Percentiles rank a stretch among this genome's conserved stretches.
phyloP scores from a whole-genome alignment of 1,140 invertebrate species.

The Camponotus floridanus region DNA sequence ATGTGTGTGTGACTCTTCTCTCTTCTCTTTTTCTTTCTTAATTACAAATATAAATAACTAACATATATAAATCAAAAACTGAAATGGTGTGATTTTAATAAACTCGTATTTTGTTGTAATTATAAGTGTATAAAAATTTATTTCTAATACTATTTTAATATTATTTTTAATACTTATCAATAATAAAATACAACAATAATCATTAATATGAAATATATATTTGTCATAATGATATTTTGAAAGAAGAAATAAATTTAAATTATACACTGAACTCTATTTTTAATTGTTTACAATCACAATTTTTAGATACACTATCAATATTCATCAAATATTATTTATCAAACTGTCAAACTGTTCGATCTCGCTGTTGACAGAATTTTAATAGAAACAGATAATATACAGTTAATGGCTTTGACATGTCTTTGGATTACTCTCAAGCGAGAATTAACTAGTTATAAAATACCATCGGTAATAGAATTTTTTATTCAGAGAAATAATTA shows the following conservation, averaged over 20 bases:
- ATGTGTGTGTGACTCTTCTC: background rate
- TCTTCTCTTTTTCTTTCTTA: background rate
- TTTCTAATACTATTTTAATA: too few species aligned
- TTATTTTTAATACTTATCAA: background rate
- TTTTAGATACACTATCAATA: slow-evolving; percentile 67
- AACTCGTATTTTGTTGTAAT: too few species aligned
- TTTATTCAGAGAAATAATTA: background rate
- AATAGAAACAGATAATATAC: slow-evolving; percentile 44
- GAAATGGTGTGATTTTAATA: too few species aligned
- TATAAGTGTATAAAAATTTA: too few species aligned
- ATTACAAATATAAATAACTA: background rate
- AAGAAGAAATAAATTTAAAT: background rate
- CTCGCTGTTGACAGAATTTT: slow-evolving; percentile 61
- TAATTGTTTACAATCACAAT: background rate
- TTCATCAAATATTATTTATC: slow-evolving; percentile 71
- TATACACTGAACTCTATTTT: background rate
- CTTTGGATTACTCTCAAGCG: slow-evolving; percentile 78
- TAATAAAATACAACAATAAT: background rate
- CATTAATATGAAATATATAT: background rate
- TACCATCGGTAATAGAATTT: slow-evolving; percentile 70
- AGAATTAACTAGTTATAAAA: slow-evolving; percentile 47
- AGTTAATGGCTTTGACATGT: slow-evolving; percentile 69
- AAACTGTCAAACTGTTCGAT: slow-evolving; percentile 77
- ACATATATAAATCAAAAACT: background rate
- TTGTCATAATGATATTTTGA: background rate